These are phyloP conservation scores for Agonopterix alstromeriana DNA, from an alignment of 2,888 invertebrate species.

Conservation along the genomic window DNA sequence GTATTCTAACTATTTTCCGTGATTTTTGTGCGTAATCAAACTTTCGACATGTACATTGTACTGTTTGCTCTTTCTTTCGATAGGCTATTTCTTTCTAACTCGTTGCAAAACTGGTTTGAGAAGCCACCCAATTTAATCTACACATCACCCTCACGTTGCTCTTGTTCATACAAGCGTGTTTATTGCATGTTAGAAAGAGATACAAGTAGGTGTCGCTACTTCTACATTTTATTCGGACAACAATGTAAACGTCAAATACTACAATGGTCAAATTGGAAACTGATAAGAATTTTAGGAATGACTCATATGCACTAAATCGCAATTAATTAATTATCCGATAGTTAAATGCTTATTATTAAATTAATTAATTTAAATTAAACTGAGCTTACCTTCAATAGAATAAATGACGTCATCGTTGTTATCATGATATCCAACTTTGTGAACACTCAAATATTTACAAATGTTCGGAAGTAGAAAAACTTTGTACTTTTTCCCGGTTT, in stretches of 20 bases:
- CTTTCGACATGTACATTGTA: slow-evolving; percentile 23
- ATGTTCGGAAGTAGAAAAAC: slow-evolving; percentile 24
- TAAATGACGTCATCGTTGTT: slow-evolving; percentile 77
- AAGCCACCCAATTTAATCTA: background rate
- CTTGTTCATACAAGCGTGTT: too few relatives aligned
- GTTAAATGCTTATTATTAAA: background rate
- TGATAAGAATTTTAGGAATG: slow-evolving; percentile 48
- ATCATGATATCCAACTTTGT: slow-evolving; percentile 70
- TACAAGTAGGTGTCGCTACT: slow-evolving; percentile 11
- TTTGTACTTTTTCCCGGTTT: slow-evolving; percentile 30
- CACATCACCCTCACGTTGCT: too few relatives aligned
- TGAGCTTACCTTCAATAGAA: slow-evolving; percentile 66
- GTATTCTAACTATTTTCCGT: slow-evolving; percentile 8
- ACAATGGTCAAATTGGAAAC: slow-evolving; percentile 59
- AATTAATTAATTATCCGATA: background rate
- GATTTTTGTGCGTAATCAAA: slow-evolving; percentile 20
- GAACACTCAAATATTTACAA: slow-evolving; percentile 57
- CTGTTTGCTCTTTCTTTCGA: slow-evolving; percentile 35
- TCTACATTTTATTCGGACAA: slow-evolving; percentile 21
- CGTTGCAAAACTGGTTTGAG: slow-evolving; percentile 23
- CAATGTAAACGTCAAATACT: slow-evolving; percentile 57
- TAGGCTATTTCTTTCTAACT: slow-evolving; percentile 58
- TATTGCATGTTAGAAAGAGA: slow-evolving; percentile 36
- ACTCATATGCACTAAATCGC: slow-evolving; percentile 27
- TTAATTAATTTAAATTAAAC: slow-evolving; percentile 5